These are phyloP conservation scores for Misgurnus anguillicaudatus DNA, from an alignment of 2,113 vertebrate species.

Conservation along the genomic window DNA sequence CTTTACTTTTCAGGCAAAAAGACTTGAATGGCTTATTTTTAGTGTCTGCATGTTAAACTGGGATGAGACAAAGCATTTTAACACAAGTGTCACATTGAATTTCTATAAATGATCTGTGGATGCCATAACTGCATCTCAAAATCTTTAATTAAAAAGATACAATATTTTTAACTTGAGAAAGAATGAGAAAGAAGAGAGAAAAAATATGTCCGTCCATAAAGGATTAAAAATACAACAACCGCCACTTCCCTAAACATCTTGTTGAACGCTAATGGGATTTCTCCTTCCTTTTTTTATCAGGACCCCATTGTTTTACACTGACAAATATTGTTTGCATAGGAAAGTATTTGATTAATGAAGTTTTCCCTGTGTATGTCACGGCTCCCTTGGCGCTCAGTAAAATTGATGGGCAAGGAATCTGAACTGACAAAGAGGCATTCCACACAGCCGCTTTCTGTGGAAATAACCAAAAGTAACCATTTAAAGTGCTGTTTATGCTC, in stretches of 20 bases:
- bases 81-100: too few relatives aligned
- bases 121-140: too few relatives aligned
- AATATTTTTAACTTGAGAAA: too few relatives aligned
- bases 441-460: slow-evolving; percentile 43
- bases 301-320: slow-evolving; percentile 60
- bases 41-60: too few relatives aligned
- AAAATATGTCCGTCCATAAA: too few relatives aligned
- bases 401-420: slow-evolving; percentile 53
- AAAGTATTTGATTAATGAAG: slow-evolving; percentile 68
- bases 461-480: slow-evolving; percentile 56
- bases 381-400: slow-evolving; percentile 37
- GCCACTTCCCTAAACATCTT: slow-evolving; percentile 50
- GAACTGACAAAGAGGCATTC: slow-evolving; percentile 62
- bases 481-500: slow-evolving; percentile 46
- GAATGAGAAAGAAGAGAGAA: too few relatives aligned
- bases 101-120: too few relatives aligned
- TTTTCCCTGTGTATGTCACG: slow-evolving; percentile 50
- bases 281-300: slow-evolving; percentile 39
- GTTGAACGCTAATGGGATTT: slow-evolving; percentile 50
- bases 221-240: slow-evolving; percentile 46
- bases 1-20: too few relatives aligned
- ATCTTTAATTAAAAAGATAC: too few relatives aligned
- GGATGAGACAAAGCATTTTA: too few relatives aligned
- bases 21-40: too few relatives aligned
- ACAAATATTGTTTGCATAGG: slow-evolving; percentile 59